Conservation (phyloP, 2,113 vertebrate genomes). For the Brachyhypopomus occidentalis region DNA sequence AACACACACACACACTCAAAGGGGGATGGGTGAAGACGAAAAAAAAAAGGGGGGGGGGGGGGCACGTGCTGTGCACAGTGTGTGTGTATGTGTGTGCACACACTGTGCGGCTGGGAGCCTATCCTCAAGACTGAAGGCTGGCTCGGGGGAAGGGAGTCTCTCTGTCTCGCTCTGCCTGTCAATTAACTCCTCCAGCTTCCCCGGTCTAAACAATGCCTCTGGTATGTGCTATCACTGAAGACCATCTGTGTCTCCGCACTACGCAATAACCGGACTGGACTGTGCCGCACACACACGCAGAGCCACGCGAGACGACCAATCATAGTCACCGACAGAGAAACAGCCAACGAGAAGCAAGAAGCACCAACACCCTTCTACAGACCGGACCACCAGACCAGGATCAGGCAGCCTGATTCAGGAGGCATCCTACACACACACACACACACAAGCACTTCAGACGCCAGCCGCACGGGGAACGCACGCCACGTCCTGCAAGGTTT, state of each 20-base stretch:
- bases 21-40: conserved; percentile 41
- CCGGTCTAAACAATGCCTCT: conserved; percentile 82
- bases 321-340: neutral
- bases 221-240: conserved; percentile 80
- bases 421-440: neutral
- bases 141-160: conserved; percentile 45
- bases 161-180: conserved; percentile 70
- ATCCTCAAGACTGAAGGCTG: conserved; percentile 35
- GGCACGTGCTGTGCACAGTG: conserved; percentile 49
- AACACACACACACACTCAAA: conserved; percentile 25
- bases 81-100: conserved; percentile 40
- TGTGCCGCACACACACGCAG: conserved; percentile 3
- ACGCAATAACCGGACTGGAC: conserved; percentile 79
- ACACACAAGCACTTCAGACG: neutral
- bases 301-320: neutral
- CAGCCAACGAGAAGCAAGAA: no score
- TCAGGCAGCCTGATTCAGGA: no score
- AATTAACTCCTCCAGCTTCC: conserved; percentile 78
- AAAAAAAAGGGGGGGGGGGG: conserved; percentile 47
- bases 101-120: conserved; percentile 37
- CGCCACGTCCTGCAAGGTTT: no score
- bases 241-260: conserved; percentile 81
- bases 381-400: no score
- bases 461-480: no score
- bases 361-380: no score